phyloP scores from a whole-genome alignment of 2,888 invertebrate species.

The Xestia sexstrigata region DNA sequence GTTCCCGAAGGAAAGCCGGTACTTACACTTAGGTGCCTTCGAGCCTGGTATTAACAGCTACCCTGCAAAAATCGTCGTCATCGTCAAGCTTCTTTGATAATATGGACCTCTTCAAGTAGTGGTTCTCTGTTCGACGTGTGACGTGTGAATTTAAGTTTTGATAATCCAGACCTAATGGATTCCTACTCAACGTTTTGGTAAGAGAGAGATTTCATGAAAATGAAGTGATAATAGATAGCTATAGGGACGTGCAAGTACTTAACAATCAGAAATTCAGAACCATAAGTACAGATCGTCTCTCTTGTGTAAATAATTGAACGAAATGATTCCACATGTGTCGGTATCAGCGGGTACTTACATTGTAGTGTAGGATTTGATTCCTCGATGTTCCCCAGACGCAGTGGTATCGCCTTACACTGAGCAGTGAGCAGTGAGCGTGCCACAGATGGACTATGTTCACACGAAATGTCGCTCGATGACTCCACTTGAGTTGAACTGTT shows the following conservation, averaged over 20 bases:
- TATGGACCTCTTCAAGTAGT: background rate
- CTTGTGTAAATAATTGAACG: slow-evolving; percentile 69
- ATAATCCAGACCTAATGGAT: background rate
- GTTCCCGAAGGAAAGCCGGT: no score
- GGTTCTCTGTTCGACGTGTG: background rate
- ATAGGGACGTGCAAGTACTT: background rate
- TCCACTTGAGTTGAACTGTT: slow-evolving; percentile 72
- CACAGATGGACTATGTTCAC: slow-evolving; percentile 80
- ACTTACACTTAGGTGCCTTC: no score
- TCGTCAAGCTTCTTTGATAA: background rate
- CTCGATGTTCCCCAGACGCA: slow-evolving; percentile 86
- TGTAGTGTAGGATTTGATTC: slow-evolving; percentile 81
- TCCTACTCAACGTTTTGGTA: no score
- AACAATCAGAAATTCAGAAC: slow-evolving; percentile 47
- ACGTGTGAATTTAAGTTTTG: background rate
- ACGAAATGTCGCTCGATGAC: slow-evolving; percentile 79
- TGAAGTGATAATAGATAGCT: background rate
- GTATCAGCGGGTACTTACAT: slow-evolving; percentile 70
- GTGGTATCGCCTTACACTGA: slow-evolving; percentile 84
- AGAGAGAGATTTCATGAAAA: background rate
- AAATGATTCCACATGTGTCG: slow-evolving; percentile 85
- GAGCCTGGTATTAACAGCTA: background rate
- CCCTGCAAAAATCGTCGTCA: background rate
- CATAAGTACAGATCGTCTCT: slow-evolving; percentile 40
- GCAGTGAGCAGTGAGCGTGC: slow-evolving; percentile 75